Evolutionary conservation across 2,113 vertebrate genomes (phyloP), one percentile per base, ranked within the genome.

Genomic region (Hylia prasina): DNA sequence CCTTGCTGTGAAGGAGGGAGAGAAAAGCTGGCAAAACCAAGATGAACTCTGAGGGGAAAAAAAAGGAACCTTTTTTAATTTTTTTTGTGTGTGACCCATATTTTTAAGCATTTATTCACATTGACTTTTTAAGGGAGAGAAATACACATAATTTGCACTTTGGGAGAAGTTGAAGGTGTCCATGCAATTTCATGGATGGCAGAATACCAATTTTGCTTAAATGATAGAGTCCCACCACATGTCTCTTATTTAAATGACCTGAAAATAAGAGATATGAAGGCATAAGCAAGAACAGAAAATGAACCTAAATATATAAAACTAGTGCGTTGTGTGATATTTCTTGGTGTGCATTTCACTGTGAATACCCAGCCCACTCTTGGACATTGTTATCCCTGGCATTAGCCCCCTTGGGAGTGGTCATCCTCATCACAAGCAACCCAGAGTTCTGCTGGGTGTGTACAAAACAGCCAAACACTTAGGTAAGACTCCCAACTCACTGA

Each of bases 121-220:
- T 45, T 92, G 89, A 83, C 72, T 97, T 96, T 96, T 93, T 78
- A 96, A 94, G 69, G 70, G 78, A 93, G 45, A 94, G 86, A 96
- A 97, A 97, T 92, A 89, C 82, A 96, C 82, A 64, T 97, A 93
- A 97, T 96, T 95, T 97, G 94, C 94, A 94, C 92, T 90, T 95
- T 75, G 92, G 94, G 96, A 97, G 96, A 96, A 97, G 95, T 95
- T 95, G 82, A 95, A 97, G 89, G 95, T 97, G 92, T 94, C 94
- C 96, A 91, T 96, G 96, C 96, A 97, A 97, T 97, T 97, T 97
- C 96, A 97, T 97, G 96, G 96, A 97, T 97, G 97, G 94, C 92
- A 97, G 96, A 97, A 97, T 94, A 97, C 90, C 96, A 96, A 97
- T 97, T 97, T 97, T 96, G 85, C 78, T 97, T 96, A 97, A 97